Evolutionary conservation across 2,888 invertebrate genomes (phyloP).

Genomic region (Polietes domitor): DNA sequence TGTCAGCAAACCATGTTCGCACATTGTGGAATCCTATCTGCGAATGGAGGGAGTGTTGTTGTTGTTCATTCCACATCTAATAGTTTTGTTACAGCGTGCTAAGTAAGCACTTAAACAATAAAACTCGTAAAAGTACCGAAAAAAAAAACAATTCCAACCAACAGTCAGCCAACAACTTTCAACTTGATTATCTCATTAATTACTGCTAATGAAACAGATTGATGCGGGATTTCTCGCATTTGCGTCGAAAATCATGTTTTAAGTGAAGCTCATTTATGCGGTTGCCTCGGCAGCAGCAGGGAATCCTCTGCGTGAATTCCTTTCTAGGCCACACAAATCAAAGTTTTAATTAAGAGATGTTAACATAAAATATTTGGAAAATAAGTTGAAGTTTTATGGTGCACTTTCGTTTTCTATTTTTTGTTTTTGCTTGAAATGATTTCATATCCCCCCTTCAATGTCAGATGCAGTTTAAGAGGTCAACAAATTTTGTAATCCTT

Average conservation of each 20-base stretch:
- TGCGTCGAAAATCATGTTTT: constrained; percentile 11
- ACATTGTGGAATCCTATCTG: constrained; percentile 1
- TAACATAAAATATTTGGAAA: not conserved
- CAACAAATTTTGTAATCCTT: not conserved
- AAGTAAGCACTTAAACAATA: constrained; percentile 51
- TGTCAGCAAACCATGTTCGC: not conserved
- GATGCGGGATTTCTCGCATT: constrained; percentile 67
- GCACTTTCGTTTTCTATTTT: not conserved
- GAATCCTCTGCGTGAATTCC: not conserved
- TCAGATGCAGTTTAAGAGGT: not conserved
- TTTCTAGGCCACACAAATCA: not conserved
- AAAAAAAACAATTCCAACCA: not conserved
- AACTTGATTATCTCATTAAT: constrained; percentile 76
- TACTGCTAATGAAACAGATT: constrained; percentile 73
- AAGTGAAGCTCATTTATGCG: constrained; percentile 17
- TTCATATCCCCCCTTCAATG: not conserved
- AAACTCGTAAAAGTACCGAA: not conserved
- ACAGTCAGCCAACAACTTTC: constrained; percentile 72
- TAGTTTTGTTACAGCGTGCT: constrained; percentile 52
- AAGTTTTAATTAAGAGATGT: constrained; percentile 45
- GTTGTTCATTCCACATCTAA: not conserved
- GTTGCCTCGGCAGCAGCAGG: not conserved
- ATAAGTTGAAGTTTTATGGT: not conserved
- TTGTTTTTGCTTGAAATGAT: not conserved
- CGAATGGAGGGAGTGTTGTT: not conserved